Conservation (phyloP, 2,888 invertebrate genomes). For the Crocallis elinguaria region DNA sequence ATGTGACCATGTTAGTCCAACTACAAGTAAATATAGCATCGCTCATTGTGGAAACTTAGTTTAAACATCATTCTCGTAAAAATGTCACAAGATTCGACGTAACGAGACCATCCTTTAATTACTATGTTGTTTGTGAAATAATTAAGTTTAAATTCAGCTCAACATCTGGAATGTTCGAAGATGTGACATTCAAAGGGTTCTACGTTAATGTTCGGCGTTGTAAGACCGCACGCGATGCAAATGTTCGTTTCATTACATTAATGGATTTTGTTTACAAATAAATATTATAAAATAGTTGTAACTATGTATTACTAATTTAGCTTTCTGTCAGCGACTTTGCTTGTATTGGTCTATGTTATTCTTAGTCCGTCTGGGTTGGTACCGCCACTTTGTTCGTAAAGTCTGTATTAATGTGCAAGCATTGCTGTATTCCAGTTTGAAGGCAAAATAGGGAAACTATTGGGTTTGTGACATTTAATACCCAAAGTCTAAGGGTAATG, state of each 20-base stretch:
- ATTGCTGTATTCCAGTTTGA: too few species aligned
- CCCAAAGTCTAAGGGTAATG: too few species aligned
- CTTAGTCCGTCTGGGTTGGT: too few species aligned
- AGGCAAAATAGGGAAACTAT: too few species aligned
- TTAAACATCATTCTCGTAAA: slow-evolving; percentile 6
- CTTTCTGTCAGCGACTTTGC: background rate
- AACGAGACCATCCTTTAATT: slow-evolving; percentile 6
- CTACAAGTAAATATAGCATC: background rate
- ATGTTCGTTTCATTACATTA: background rate
- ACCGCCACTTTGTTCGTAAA: too few species aligned
- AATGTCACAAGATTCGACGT: slow-evolving; percentile 19
- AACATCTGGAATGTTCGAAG: background rate
- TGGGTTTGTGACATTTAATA: too few species aligned
- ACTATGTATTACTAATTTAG: background rate
- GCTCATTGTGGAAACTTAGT: background rate
- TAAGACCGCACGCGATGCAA: slow-evolving; percentile 6
- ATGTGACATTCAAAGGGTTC: background rate
- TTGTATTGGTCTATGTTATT: background rate
- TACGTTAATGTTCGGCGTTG: slow-evolving; percentile 1
- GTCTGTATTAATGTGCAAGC: too few species aligned
- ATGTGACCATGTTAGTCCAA: too few species aligned
- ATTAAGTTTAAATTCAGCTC: background rate
- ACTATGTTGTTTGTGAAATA: background rate
- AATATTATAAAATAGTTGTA: background rate
- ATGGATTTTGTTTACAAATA: background rate